These are phyloP conservation scores for Myiagra hebetior DNA, from an alignment of 2,113 vertebrate genomes.

Conservation along the genomic window DNA sequence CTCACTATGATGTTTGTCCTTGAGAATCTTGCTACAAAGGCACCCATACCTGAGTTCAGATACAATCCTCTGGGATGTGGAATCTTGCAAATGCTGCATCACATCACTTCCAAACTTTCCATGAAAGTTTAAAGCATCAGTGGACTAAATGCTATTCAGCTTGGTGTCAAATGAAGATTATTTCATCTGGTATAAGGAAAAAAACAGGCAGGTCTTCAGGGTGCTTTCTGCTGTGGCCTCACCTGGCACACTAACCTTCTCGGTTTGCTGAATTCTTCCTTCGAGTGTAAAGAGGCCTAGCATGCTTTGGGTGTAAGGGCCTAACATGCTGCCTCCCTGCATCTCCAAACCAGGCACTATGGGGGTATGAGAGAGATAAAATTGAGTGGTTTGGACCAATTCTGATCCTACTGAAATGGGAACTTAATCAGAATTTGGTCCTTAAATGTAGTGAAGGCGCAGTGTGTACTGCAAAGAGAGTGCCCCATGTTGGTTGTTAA, in stretches of 20 bases:
- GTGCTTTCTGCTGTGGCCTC: neutral
- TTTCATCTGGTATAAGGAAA: neutral
- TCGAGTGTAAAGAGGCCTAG: neutral
- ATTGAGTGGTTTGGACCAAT: neutral
- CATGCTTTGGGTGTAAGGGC: neutral
- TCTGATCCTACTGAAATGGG: neutral
- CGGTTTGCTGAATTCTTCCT: neutral
- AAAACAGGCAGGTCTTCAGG: neutral
- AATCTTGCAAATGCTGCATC: neutral
- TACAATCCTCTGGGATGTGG: fast-evolving
- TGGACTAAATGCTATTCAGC: neutral
- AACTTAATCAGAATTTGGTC: neutral
- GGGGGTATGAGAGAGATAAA: neutral
- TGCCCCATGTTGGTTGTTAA: neutral
- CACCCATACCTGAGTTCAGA: neutral
- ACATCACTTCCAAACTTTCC: neutral
- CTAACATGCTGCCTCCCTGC: neutral
- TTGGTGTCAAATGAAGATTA: neutral
- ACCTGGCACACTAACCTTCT: neutral
- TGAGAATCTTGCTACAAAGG: neutral
- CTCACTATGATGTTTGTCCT: neutral
- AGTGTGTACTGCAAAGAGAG: neutral
- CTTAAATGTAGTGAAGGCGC: neutral
- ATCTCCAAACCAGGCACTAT: neutral
- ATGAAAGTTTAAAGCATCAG: neutral